Conservation (phyloP, 1,140 invertebrate species). For the Heliconius melpomene region DNA sequence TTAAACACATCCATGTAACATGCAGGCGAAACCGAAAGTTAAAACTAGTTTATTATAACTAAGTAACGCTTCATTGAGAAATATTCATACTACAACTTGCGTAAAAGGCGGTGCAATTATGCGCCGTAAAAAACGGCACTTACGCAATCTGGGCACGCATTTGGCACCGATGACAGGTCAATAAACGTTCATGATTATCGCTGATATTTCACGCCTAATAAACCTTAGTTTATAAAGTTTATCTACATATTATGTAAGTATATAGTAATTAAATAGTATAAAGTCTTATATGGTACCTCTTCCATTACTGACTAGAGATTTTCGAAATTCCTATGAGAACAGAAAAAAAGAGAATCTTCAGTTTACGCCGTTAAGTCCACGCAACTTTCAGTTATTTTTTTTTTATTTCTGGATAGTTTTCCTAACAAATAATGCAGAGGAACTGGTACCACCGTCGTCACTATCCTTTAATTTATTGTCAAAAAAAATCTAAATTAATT, state of each 20-base stretch:
- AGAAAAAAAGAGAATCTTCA: too few species aligned
- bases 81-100: background rate
- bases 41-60: background rate
- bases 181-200: conserved; percentile 6
- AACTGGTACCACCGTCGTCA: too few species aligned
- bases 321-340: too few species aligned
- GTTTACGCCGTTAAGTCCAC: too few species aligned
- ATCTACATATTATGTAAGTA: background rate
- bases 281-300: too few species aligned
- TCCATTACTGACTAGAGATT: too few species aligned
- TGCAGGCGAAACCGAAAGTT: background rate
- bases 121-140: background rate
- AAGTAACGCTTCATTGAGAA: background rate
- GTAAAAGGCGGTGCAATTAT: background rate
- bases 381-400: too few species aligned
- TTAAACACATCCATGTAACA: background rate
- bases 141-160: background rate
- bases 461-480: too few species aligned
- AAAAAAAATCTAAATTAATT: too few species aligned
- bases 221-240: background rate
- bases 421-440: too few species aligned
- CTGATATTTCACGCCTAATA: background rate
- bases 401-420: too few species aligned
- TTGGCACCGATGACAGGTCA: conserved; percentile 13
- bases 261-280: too few species aligned